Conservation (phyloP, 2,797 vertebrate species). For the Falco peregrinus region DNA sequence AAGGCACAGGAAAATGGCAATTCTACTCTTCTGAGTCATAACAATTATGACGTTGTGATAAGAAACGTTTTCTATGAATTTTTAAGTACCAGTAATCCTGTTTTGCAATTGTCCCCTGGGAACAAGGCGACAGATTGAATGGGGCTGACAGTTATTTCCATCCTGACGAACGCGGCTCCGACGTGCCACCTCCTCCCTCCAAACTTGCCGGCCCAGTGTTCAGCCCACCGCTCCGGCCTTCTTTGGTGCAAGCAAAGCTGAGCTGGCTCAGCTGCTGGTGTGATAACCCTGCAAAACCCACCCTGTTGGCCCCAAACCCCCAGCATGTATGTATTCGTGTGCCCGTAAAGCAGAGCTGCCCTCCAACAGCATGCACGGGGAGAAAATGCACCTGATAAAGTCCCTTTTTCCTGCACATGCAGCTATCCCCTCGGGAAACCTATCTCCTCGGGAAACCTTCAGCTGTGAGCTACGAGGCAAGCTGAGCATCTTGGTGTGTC, state of each 20-base stretch:
- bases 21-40: conserved; percentile 80
- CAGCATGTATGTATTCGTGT: rapidly evolving
- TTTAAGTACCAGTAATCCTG: conserved; percentile 76
- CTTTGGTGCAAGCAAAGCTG: background rate
- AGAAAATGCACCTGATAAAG: rapidly evolving
- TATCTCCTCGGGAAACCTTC: background rate
- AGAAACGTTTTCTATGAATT: conserved; percentile 80
- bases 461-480: background rate
- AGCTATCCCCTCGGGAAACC: background rate
- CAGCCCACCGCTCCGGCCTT: conserved; percentile 20
- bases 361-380: rapidly evolving
- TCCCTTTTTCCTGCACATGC: background rate
- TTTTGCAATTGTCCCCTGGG: conserved; percentile 63
- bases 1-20: conserved; percentile 73
- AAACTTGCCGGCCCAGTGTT: conserved; percentile 33
- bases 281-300: background rate
- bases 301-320: background rate
- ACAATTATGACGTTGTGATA: conserved; percentile 79
- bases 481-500: background rate
- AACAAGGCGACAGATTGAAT: conserved; percentile 60
- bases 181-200: conserved; percentile 9
- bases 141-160: conserved; percentile 68
- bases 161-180: conserved; percentile 22
- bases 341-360: background rate
- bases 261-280: background rate